phyloP scores from a whole-genome alignment of 2,113 vertebrate species.

The Ariopsis seemanni region DNA sequence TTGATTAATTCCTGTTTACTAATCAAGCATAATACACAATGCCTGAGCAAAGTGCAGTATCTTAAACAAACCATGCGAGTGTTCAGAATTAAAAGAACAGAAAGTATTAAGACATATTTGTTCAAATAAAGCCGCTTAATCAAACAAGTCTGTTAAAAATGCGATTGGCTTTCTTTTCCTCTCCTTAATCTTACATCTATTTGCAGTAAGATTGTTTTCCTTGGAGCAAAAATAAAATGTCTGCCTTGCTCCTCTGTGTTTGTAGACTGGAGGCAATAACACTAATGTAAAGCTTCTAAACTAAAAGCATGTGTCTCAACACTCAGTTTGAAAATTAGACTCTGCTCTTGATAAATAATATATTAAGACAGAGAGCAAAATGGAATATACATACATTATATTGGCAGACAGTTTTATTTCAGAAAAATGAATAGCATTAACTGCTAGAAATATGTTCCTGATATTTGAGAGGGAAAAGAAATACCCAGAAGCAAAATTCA shows the following conservation, averaged over 20 bases:
- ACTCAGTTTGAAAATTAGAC: constrained; percentile 45
- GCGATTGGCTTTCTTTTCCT: constrained; percentile 25
- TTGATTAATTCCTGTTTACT: constrained; percentile 45
- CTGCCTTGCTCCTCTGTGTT: constrained; percentile 52
- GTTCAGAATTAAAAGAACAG: constrained; percentile 42
- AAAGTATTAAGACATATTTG: constrained; percentile 44
- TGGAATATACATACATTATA: constrained; percentile 43
- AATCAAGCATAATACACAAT: constrained; percentile 37
- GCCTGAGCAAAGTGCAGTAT: constrained; percentile 30
- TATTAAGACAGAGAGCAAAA: constrained; percentile 48
- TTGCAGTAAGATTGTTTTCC: constrained; percentile 50
- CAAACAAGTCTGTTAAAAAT: constrained; percentile 46
- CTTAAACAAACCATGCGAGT: constrained; percentile 27
- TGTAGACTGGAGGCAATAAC: constrained; percentile 53
- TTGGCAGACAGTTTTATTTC: constrained; percentile 51
- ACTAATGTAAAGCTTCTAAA: constrained; percentile 54
- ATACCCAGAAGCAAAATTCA: constrained; percentile 36
- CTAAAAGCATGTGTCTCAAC: constrained; percentile 49
- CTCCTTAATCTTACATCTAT: constrained; percentile 53
- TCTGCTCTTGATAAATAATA: constrained; percentile 55
- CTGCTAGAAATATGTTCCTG: constrained; percentile 28
- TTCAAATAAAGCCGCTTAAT: constrained; percentile 49
- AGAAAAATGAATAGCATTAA: constrained; percentile 38
- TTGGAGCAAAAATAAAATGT: constrained; percentile 43
- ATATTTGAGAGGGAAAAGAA: constrained; percentile 35